Evolutionary conservation across 2,113 vertebrate genomes (phyloP).

Genomic region (Epinephelus lanceolatus): DNA sequence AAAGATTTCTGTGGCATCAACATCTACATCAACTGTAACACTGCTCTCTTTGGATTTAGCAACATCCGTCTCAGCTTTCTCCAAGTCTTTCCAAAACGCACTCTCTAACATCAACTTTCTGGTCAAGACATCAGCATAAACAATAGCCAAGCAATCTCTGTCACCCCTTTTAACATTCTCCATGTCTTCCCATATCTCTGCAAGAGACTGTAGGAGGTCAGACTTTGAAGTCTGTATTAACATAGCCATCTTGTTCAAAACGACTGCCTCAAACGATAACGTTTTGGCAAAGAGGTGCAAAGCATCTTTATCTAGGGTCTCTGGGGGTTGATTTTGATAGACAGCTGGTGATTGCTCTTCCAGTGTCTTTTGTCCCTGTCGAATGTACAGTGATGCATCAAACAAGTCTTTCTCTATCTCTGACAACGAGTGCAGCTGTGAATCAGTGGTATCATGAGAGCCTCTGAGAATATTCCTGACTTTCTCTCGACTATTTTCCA

Average conservation of each 20-base stretch:
- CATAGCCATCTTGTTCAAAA: conserved; percentile 92
- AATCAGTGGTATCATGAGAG: conserved; percentile 76
- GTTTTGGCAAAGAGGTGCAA: conserved; percentile 88
- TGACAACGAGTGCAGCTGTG: conserved; percentile 81
- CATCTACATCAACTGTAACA: conserved; percentile 56
- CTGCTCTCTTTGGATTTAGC: conserved; percentile 46
- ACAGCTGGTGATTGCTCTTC: conserved; percentile 61
- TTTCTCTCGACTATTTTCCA: conserved; percentile 89
- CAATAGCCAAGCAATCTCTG: conserved; percentile 75
- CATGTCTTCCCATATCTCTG: conserved; percentile 85
- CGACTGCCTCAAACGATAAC: conserved; percentile 89
- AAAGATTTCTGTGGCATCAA: conserved; percentile 59
- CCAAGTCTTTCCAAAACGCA: conserved; percentile 90
- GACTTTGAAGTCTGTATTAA: conserved; percentile 88
- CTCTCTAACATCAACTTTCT: conserved; percentile 91
- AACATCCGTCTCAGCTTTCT: conserved; percentile 78
- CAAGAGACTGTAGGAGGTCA: conserved; percentile 85
- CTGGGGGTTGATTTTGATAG: conserved; percentile 39
- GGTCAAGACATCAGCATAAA: conserved; percentile 88
- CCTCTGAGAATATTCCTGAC: conserved; percentile 83
- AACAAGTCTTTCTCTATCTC: conserved; percentile 86
- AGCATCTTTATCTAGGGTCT: conserved; percentile 76
- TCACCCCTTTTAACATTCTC: conserved; percentile 77
- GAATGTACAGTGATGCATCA: conserved; percentile 85
- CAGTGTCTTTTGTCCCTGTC: conserved; percentile 57